Evolutionary conservation across 2,888 invertebrate genomes (phyloP), one percentile per base, ranked within the genome.

Genomic region (Halictus ligatus): DNA sequence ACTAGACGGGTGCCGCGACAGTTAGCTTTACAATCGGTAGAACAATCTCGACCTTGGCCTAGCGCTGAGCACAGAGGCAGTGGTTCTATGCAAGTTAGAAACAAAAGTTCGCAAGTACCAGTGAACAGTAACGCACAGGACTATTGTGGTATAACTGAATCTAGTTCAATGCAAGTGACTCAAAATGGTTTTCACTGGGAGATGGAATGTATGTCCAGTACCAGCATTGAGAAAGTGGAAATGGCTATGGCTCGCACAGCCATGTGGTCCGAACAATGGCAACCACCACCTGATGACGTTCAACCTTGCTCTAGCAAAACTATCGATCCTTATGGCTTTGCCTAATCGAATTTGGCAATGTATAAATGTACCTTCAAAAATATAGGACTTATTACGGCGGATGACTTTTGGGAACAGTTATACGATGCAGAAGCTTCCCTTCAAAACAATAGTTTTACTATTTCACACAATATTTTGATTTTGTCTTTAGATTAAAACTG

Each of bases 251-350:
- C 92, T 29, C 92, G 93, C 82, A 93, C 93, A 54, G 89, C 94
- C 58, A 92, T 92, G 84, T 94, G 94, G 94, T 91, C 94, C 18
- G 93, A 90, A 84, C 94, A 94, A 71, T 94, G 94, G 93, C 92
- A 92, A 80, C 92, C 93, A 79, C 93, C 93, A 80, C 93, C 93
- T 48, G 94, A 94, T 83, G 94, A 95, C 86, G 94, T 94, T 82
- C 95, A 95, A 88, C 95, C 95, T 75, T 95, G 95, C 83, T 94
- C 95, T 76, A 95, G 95, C 85, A 95, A 94, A 91, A 94, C 94
- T 35, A 92, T 94, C 64, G 95, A 95, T 82, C 94, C 95, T 78
- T 94, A 94, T 81, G 93, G 92, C 78, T 94, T 95, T 84, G 93
- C 94, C 88, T 95, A 91, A 92, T 90, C 79, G 82, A 75, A 84